These are phyloP conservation scores for Listrodromus nycthemerus DNA, from an alignment of 2,888 invertebrate genomes.

Conservation along the genomic window DNA sequence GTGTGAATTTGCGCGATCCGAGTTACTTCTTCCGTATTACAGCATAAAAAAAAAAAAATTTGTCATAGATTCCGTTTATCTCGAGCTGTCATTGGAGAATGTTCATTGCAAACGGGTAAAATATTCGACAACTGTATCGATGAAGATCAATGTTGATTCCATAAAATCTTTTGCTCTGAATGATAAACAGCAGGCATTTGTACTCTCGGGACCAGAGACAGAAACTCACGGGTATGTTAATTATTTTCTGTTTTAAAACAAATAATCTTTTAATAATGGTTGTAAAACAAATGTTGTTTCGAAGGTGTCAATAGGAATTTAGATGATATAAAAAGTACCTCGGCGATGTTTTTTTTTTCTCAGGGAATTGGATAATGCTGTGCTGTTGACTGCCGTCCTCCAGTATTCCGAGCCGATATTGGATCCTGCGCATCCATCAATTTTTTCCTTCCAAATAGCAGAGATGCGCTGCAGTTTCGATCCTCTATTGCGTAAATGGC, in stretches of 20 bases:
- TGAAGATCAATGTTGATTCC: slow-evolving; percentile 83
- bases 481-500: slow-evolving; percentile 88
- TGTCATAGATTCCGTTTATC: slow-evolving; percentile 86
- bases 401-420: slow-evolving; percentile 83
- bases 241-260: slow-evolving; percentile 13
- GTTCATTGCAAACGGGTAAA: slow-evolving; percentile 81
- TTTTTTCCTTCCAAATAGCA: slow-evolving; percentile 85
- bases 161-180: slow-evolving; percentile 86
- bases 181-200: slow-evolving; percentile 85
- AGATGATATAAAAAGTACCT: not conserved
- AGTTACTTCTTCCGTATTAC: not conserved
- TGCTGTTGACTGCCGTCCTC: slow-evolving; percentile 76
- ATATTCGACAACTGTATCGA: slow-evolving; percentile 81
- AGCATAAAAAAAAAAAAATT: slow-evolving; percentile 1
- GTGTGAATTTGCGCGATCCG: slow-evolving; percentile 76
- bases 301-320: not conserved
- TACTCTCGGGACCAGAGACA: slow-evolving; percentile 86
- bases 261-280: not conserved
- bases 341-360: not conserved
- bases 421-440: slow-evolving; percentile 84
- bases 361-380: slow-evolving; percentile 71
- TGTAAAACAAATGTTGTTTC: not conserved
- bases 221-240: slow-evolving; percentile 69
- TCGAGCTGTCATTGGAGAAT: slow-evolving; percentile 88
- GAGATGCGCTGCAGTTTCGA: slow-evolving; percentile 87